phyloP scores from a whole-genome alignment of 2,888 invertebrate genomes.

The Phyllotreta cruciferae region DNA sequence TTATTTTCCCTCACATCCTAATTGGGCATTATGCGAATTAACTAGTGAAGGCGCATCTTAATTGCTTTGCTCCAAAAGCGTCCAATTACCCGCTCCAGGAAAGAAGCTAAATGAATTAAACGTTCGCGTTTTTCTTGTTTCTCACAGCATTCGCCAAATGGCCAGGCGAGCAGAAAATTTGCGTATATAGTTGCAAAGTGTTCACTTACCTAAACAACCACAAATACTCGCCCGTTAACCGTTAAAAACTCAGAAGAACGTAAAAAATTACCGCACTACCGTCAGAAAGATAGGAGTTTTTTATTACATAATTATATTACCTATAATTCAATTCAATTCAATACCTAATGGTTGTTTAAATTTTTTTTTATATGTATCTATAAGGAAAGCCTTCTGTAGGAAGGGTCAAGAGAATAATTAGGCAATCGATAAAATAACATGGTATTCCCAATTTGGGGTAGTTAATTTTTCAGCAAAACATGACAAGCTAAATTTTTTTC shows the following conservation, averaged over 20 bases:
- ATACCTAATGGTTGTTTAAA: too few species aligned
- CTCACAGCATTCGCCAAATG: constrained; percentile 1
- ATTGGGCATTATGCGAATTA: constrained; percentile 14
- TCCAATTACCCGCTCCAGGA: constrained; percentile 23
- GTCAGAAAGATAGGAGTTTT: background rate
- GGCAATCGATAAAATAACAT: too few species aligned
- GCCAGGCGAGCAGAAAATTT: constrained; percentile 19
- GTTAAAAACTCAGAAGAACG: background rate
- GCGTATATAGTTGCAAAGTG: constrained; percentile 6
- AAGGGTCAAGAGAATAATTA: too few species aligned
- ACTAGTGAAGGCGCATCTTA: constrained; percentile 15
- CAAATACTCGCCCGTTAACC: constrained; percentile 13
- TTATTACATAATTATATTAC: too few species aligned
- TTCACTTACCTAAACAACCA: constrained; percentile 14
- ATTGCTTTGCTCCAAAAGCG: constrained; percentile 15
- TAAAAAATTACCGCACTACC: background rate
- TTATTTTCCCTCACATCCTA: constrained; percentile 11
- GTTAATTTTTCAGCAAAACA: too few species aligned
- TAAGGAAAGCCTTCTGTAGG: too few species aligned
- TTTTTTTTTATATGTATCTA: too few species aligned
- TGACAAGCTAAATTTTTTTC: too few species aligned
- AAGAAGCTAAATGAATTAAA: constrained; percentile 23
- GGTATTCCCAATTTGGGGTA: too few species aligned
- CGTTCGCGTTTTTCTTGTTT: constrained; percentile 14
- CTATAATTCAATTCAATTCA: too few species aligned